Evolutionary conservation across 2,797 vertebrate genomes (phyloP).

Genomic region (Rhabdophis nuchalis): DNA sequence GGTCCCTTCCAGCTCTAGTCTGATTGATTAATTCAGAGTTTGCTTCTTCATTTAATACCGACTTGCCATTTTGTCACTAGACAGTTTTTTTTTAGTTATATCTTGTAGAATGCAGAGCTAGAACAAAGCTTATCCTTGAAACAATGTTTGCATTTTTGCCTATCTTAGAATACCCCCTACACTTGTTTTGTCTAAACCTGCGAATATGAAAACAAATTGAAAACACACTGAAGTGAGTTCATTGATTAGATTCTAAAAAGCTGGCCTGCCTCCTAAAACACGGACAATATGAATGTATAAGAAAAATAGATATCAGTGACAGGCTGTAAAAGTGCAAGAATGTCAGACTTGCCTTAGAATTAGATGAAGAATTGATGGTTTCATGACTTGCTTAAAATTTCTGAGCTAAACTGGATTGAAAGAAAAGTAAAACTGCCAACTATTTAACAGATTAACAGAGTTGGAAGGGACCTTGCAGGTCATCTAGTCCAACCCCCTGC

Average conservation of each 20-base stretch:
- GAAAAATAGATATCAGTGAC: background rate
- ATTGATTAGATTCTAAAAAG: background rate
- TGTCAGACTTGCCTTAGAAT: background rate
- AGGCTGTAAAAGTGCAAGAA: background rate
- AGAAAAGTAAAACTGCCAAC: constrained; percentile 26
- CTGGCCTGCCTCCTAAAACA: background rate
- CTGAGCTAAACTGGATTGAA: background rate
- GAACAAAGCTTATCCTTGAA: background rate
- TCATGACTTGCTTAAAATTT: background rate
- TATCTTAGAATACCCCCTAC: background rate
- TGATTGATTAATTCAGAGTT: background rate
- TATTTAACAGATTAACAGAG: too few relatives aligned
- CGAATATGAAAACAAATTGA: background rate
- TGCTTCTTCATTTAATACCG: background rate
- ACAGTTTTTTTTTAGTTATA: background rate
- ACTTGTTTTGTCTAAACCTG: background rate
- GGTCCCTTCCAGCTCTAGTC: background rate
- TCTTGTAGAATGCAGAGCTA: background rate
- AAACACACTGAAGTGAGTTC: background rate
- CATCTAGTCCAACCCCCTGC: too few relatives aligned
- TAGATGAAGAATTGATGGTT: background rate
- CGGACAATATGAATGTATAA: background rate
- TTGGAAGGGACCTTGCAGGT: too few relatives aligned
- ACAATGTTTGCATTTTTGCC: background rate
- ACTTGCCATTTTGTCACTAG: background rate